phyloP scores from a whole-genome alignment of 2,113 vertebrate species.

The Blennius ocellaris region DNA sequence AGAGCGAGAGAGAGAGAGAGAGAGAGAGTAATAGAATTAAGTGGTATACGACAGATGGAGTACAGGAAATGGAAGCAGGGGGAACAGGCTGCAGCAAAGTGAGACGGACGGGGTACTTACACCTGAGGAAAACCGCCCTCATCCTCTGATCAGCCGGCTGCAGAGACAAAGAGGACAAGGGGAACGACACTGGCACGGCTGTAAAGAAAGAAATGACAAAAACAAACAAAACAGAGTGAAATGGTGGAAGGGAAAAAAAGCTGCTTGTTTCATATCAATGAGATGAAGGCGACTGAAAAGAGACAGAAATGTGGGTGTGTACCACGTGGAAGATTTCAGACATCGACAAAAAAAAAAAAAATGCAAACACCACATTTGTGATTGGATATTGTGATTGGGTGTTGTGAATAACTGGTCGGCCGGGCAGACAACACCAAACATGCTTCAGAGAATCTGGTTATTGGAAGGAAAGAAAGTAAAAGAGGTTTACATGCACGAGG shows the following conservation, averaged over 20 bases:
- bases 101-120: conserved; percentile 59
- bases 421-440: no score
- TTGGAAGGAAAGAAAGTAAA: background rate
- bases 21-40: background rate
- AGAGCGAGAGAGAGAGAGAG: background rate
- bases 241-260: background rate
- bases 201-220: conserved; percentile 4
- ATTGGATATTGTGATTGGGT: no score
- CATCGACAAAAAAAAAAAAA: no score
- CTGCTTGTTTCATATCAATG: background rate
- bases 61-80: background rate
- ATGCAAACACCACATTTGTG: no score
- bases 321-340: no score
- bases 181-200: conserved; percentile 59
- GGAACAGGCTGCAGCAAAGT: background rate
- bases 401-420: no score
- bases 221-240: conserved; percentile 3
- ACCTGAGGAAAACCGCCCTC: conserved; percentile 75
- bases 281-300: background rate
- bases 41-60: background rate
- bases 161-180: conserved; percentile 69
- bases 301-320: no score
- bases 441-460: background rate
- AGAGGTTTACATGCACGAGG: background rate
- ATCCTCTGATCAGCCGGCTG: conserved; percentile 75